Conservation (phyloP, 2,888 invertebrate species). For the Lysandra coridon region DNA sequence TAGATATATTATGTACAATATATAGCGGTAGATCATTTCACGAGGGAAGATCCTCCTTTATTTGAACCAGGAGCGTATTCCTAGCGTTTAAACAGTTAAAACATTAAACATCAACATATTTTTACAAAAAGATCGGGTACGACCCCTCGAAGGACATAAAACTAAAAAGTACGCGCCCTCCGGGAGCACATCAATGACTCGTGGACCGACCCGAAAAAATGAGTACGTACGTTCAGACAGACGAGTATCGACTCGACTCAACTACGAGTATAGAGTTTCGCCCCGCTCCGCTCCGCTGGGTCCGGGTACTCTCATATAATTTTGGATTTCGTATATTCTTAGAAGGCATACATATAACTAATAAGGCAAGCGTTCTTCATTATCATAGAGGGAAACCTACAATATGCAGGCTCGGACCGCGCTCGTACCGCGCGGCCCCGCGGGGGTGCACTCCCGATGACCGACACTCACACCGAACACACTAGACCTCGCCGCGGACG, state of each 20-base stretch:
- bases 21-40: constrained; percentile 1
- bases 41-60: neutral
- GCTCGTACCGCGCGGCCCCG: constrained; percentile 34
- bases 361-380: constrained; percentile 43
- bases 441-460: constrained; percentile 55
- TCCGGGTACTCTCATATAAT: constrained; percentile 24
- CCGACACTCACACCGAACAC: constrained; percentile 70
- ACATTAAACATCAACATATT: constrained; percentile 36
- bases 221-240: neutral
- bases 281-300: constrained; percentile 7
- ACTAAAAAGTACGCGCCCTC: constrained; percentile 29
- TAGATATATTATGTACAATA: constrained; percentile 35
- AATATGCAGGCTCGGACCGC: constrained; percentile 68
- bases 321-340: constrained; percentile 30
- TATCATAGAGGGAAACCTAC: constrained; percentile 56
- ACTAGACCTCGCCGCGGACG: constrained; percentile 61
- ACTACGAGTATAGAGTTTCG: constrained; percentile 16
- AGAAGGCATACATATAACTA: constrained; percentile 39
- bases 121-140: constrained; percentile 34
- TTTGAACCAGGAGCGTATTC: constrained; percentile 24
- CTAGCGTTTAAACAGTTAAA: neutral
- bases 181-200: neutral
- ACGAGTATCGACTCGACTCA: neutral
- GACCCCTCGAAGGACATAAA: constrained; percentile 35
- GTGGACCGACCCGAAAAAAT: neutral